These are phyloP conservation scores for Indri indri DNA, from an alignment of 2,113 vertebrate species.

Conservation along the genomic window DNA sequence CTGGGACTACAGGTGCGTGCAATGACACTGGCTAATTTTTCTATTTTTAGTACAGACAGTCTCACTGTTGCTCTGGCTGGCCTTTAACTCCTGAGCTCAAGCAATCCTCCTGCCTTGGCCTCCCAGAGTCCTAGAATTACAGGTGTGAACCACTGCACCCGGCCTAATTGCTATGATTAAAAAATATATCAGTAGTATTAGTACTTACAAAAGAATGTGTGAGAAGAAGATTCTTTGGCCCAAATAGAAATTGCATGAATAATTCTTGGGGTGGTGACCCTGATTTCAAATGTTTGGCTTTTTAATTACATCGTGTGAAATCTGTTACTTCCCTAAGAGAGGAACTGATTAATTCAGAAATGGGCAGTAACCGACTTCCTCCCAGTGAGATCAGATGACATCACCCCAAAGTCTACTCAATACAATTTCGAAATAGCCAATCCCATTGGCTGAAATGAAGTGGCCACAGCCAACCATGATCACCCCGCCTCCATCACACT, in stretches of 20 bases:
- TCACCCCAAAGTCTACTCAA: slow-evolving; percentile 26
- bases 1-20: too few species aligned
- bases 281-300: slow-evolving; percentile 9
- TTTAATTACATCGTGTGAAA: slow-evolving; percentile 22
- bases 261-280: background rate
- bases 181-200: background rate
- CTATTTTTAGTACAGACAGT: too few species aligned
- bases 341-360: slow-evolving; percentile 66
- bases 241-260: background rate
- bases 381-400: slow-evolving; percentile 41
- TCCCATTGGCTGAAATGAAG: background rate
- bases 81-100: too few species aligned
- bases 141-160: too few species aligned
- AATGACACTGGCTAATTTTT: too few species aligned
- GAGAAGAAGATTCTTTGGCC: background rate
- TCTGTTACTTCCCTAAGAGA: slow-evolving; percentile 20
- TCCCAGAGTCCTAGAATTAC: too few species aligned
- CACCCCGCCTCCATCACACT: background rate
- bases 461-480: background rate
- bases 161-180: background rate
- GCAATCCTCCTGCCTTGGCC: too few species aligned
- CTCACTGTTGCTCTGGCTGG: too few species aligned
- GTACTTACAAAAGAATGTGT: background rate
- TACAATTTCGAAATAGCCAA: slow-evolving; percentile 40
- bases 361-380: slow-evolving; percentile 44